Evolutionary conservation across 2,888 invertebrate species (phyloP).

Genomic region (Julus scanicus): DNA sequence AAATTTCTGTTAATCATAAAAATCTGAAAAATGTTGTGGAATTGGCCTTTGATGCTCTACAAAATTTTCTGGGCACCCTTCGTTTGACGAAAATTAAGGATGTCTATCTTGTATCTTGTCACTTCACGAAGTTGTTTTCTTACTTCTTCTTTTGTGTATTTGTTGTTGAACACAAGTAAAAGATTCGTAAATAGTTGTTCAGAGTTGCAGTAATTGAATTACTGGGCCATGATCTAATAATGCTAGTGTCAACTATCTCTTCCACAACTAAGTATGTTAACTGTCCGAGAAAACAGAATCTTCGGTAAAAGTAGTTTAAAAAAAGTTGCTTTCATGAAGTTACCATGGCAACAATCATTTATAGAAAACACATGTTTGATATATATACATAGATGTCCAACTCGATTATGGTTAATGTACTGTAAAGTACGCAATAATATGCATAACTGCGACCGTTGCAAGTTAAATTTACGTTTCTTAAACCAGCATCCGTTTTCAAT

Average conservation of each 20-base stretch:
- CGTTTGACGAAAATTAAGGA: too few relatives aligned
- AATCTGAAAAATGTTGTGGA: too few relatives aligned
- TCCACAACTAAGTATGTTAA: background rate
- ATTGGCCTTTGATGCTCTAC: too few relatives aligned
- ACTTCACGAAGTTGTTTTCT: too few relatives aligned
- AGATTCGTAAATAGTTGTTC: background rate
- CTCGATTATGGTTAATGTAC: background rate
- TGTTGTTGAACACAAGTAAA: too few relatives aligned
- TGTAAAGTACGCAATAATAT: background rate
- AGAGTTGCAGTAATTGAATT: background rate
- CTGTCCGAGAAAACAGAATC: background rate
- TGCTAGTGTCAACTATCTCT: background rate
- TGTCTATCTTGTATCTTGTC: too few relatives aligned
- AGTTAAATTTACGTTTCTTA: too few relatives aligned
- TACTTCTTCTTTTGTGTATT: too few relatives aligned
- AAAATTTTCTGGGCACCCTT: too few relatives aligned
- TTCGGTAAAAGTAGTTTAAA: background rate
- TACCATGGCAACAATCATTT: background rate
- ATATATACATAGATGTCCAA: background rate
- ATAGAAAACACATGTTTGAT: background rate
- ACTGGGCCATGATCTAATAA: background rate
- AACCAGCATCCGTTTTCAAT: too few relatives aligned
- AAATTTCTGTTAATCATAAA: too few relatives aligned
- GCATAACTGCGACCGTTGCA: too few relatives aligned
- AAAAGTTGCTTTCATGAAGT: background rate